Percentiles rank a stretch among this genome's conserved stretches.
Conservation (phyloP, 2,888 invertebrate genomes). For the Eurytoma californica region DNA sequence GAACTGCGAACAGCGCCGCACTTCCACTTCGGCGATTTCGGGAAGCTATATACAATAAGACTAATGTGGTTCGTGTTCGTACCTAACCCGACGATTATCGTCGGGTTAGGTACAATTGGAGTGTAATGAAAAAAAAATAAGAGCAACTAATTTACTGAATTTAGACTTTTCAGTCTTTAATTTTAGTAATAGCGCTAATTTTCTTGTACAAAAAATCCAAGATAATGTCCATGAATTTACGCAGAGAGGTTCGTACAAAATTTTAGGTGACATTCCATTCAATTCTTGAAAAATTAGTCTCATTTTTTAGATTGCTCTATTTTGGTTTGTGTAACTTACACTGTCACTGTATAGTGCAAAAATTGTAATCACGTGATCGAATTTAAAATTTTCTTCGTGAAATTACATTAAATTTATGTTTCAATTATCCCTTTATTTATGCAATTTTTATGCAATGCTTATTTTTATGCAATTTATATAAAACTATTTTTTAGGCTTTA, state of each 20-base stretch:
- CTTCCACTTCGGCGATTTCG: no score
- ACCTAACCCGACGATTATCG: no score
- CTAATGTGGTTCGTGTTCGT: no score
- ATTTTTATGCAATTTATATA: not conserved
- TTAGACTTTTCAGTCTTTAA: not conserved
- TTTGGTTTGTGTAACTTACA: not conserved
- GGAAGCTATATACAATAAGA: no score
- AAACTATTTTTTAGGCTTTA: slow-evolving; percentile 77
- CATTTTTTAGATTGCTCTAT: not conserved
- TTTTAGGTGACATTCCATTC: not conserved
- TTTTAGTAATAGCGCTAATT: not conserved
- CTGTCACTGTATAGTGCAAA: not conserved
- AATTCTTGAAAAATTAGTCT: not conserved
- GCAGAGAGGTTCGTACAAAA: slow-evolving; percentile 32
- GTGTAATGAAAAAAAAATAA: not conserved
- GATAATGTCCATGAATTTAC: slow-evolving; percentile 42
- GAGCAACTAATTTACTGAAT: not conserved
- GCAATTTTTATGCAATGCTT: not conserved
- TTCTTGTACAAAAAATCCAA: not conserved
- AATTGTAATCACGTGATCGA: not conserved
- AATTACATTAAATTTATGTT: not conserved
- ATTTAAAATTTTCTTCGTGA: not conserved
- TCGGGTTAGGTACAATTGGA: not conserved
- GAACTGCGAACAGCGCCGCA: no score
- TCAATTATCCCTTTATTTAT: not conserved